phyloP scores from a whole-genome alignment of 2,797 vertebrate species.

The Leucoraja ocellata region DNA sequence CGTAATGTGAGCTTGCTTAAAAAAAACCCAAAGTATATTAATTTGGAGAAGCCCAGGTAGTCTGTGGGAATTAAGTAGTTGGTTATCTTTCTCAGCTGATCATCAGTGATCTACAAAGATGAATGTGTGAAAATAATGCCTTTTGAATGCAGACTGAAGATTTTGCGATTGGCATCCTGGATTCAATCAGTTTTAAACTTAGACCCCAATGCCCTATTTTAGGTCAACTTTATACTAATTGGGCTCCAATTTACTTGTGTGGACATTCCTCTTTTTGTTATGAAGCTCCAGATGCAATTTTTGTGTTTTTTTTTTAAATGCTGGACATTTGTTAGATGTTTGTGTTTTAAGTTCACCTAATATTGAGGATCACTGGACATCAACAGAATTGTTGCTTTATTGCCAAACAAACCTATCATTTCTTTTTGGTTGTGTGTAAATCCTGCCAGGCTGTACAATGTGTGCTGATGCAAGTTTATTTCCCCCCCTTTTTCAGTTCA shows the following conservation, averaged over 20 bases:
- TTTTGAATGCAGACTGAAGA: slow-evolving; percentile 22
- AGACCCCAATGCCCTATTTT: slow-evolving; percentile 8
- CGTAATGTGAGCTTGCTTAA: not conserved
- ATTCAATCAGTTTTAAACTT: slow-evolving; percentile 24
- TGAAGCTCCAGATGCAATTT: slow-evolving; percentile 38
- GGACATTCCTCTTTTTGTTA: slow-evolving; percentile 29
- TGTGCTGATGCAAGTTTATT: slow-evolving; percentile 76
- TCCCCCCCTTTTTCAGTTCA: slow-evolving; percentile 61
- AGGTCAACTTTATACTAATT: slow-evolving; percentile 20
- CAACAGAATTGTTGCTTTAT: slow-evolving; percentile 69
- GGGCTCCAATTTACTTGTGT: slow-evolving; percentile 33
- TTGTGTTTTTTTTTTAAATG: slow-evolving; percentile 36
- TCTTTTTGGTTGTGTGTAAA: slow-evolving; percentile 66
- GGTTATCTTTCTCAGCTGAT: slow-evolving; percentile 28
- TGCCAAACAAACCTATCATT: slow-evolving; percentile 57
- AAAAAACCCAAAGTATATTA: not conserved
- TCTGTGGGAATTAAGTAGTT: slow-evolving; percentile 6
- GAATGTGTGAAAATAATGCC: slow-evolving; percentile 30
- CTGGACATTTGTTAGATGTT: slow-evolving; percentile 62
- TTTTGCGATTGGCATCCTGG: slow-evolving; percentile 4
- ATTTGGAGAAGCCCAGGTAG: slow-evolving; percentile 21
- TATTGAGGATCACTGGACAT: slow-evolving; percentile 71
- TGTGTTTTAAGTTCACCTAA: slow-evolving; percentile 70
- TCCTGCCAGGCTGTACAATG: slow-evolving; percentile 75
- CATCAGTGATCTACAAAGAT: slow-evolving; percentile 23